phyloP scores from a whole-genome alignment of 2,888 invertebrate genomes.

The Cryptophagus acutangulus region DNA sequence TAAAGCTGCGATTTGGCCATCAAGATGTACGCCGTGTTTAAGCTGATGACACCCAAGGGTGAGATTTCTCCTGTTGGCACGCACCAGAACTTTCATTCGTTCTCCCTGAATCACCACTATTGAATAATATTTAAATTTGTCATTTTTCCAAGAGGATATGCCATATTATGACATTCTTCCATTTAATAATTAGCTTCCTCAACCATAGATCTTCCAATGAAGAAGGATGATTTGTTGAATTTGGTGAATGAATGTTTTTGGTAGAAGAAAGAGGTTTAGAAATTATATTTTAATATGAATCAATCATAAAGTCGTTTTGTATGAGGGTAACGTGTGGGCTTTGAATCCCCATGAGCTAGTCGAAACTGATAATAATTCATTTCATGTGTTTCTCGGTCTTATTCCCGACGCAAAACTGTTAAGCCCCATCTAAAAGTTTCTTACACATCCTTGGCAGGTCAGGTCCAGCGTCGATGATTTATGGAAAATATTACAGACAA shows the following conservation, averaged over 20 bases:
- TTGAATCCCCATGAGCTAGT: constrained; percentile 17
- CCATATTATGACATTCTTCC: too few relatives aligned
- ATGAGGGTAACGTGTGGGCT: constrained; percentile 21
- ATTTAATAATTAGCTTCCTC: too few relatives aligned
- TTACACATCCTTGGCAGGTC: constrained; percentile 36
- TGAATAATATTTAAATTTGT: constrained; percentile 9
- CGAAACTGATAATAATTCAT: constrained; percentile 40
- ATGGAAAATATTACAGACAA: constrained; percentile 47
- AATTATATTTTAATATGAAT: constrained; percentile 9
- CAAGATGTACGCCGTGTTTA: constrained; percentile 49
- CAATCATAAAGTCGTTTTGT: constrained; percentile 28
- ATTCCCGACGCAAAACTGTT: constrained; percentile 25
- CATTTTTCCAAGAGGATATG: constrained; percentile 2
- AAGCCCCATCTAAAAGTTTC: constrained; percentile 37
- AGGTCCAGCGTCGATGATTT: constrained; percentile 45
- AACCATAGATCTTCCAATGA: too few relatives aligned
- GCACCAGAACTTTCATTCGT: constrained; percentile 29
- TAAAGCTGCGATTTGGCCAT: constrained; percentile 47
- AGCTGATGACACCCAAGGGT: constrained; percentile 47
- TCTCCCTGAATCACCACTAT: constrained; percentile 9
- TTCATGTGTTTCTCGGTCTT: constrained; percentile 34
- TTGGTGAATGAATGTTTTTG: too few relatives aligned
- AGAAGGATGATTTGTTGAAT: too few relatives aligned
- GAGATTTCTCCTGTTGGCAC: constrained; percentile 44
- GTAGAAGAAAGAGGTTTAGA: too few relatives aligned